A percentile compares a stretch with the other conserved stretches of the same genome.
These are phyloP conservation scores for Drosophila bocki DNA, from an alignment of 1,140 invertebrate genomes.

Conservation along the genomic window DNA sequence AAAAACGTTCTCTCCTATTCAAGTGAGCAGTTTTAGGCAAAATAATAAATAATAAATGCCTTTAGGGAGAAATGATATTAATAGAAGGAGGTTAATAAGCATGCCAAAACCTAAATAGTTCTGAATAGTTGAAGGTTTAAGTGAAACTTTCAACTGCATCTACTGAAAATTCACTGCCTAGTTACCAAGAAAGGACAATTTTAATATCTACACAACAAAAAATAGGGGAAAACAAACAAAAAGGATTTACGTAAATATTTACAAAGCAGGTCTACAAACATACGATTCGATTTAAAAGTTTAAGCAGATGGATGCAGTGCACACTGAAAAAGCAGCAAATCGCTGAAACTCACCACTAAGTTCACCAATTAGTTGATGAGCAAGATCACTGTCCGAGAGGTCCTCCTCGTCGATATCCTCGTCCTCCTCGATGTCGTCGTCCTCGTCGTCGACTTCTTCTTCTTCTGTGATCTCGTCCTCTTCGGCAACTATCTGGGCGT, in stretches of 20 bases:
- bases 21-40: not conserved
- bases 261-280: conserved; percentile 25
- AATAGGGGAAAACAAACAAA: not conserved
- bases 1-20: not conserved
- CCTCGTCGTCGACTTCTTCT: conserved; percentile 73
- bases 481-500: conserved; percentile 76
- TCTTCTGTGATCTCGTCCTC: conserved; percentile 78
- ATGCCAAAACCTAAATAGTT: not conserved
- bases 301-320: conserved; percentile 13
- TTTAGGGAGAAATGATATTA: not conserved
- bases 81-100: conserved; percentile 3
- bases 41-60: not conserved
- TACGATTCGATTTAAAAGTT: conserved; percentile 4
- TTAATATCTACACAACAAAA: not conserved
- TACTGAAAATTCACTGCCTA: not conserved
- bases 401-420: conserved; percentile 74
- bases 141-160: not conserved
- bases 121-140: not conserved
- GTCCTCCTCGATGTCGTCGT: conserved; percentile 72
- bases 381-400: conserved; percentile 76
- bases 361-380: conserved; percentile 75
- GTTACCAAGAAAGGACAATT: not conserved
- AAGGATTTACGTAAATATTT: conserved; percentile 12
- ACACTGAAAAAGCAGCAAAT: not conserved
- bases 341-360: conserved; percentile 70